Evolutionary conservation across 1,140 invertebrate genomes (phyloP).

Genomic region (Solenopsis invicta): DNA sequence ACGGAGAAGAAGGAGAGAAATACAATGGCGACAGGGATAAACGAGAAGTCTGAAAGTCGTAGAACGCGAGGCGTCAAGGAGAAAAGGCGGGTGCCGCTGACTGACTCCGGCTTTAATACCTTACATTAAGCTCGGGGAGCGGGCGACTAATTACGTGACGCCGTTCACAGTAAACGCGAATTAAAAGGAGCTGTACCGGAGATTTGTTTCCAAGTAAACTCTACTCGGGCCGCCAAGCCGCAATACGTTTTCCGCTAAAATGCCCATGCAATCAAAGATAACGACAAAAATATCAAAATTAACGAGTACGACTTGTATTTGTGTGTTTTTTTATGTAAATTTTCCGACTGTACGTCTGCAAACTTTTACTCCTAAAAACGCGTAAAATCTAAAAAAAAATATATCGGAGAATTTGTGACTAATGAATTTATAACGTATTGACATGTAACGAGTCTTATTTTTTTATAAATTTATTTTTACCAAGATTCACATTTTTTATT

Average conservation of each 20-base stretch:
- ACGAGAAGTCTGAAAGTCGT: slow-evolving; percentile 70
- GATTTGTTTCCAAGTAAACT: slow-evolving; percentile 47
- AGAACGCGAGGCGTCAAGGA: slow-evolving; percentile 69
- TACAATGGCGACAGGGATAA: slow-evolving; percentile 79
- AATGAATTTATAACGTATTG: not conserved
- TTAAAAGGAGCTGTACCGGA: slow-evolving; percentile 82
- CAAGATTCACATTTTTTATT: not conserved
- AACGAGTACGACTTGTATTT: not conserved
- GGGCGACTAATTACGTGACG: slow-evolving; percentile 86
- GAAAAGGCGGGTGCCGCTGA: slow-evolving; percentile 64
- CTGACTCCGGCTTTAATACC: slow-evolving; percentile 71
- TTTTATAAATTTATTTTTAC: not conserved
- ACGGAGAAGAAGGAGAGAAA: slow-evolving; percentile 9
- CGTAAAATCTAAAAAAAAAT: slow-evolving; percentile 1
- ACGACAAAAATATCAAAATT: slow-evolving; percentile 18
- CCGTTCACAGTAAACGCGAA: slow-evolving; percentile 85
- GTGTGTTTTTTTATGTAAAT: not conserved
- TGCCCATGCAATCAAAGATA: slow-evolving; percentile 16
- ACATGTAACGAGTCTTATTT: not conserved
- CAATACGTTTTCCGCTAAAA: slow-evolving; percentile 33
- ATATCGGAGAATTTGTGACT: not conserved
- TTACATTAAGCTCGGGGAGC: slow-evolving; percentile 83
- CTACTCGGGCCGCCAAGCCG: slow-evolving; percentile 22
- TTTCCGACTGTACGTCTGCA: not conserved
- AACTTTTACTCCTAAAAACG: slow-evolving; percentile 1